Evolutionary conservation across 2,797 vertebrate species (phyloP).

Genomic region (Eulemur albifrons): DNA sequence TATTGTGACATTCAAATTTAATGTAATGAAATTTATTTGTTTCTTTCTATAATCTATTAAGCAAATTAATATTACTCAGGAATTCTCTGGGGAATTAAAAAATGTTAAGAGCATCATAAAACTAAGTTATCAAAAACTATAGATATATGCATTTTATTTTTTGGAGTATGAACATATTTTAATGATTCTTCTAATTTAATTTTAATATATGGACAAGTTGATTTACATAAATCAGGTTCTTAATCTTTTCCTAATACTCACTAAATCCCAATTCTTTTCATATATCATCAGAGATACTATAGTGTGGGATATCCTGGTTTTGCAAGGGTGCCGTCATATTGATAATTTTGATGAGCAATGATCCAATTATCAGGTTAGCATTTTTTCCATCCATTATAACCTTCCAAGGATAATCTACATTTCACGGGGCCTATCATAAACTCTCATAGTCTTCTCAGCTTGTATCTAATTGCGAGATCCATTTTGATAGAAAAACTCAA

Average conservation of each 20-base stretch:
- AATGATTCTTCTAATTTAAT: constrained; percentile 19
- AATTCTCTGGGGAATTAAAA: not conserved
- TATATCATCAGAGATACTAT: not conserved
- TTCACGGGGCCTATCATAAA: not conserved
- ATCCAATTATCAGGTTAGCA: not conserved
- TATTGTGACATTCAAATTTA: not conserved
- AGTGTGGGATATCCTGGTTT: not conserved
- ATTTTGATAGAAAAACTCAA: not conserved
- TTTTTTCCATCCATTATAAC: not conserved
- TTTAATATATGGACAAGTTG: constrained; percentile 15
- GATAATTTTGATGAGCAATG: not conserved
- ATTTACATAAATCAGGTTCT: not conserved
- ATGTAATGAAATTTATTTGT: not conserved
- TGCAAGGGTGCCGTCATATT: not conserved
- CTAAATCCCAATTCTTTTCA: not conserved
- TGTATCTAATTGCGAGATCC: not conserved
- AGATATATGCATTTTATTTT: not conserved
- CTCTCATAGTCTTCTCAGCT: not conserved
- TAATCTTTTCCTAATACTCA: not conserved
- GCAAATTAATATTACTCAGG: not conserved
- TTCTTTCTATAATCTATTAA: not conserved
- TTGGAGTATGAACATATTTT: not conserved
- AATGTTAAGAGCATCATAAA: constrained; percentile 22
- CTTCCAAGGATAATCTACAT: not conserved
- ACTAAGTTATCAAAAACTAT: not conserved